phyloP scores from a whole-genome alignment of 2,113 vertebrate genomes.

The Silurus glanis region DNA sequence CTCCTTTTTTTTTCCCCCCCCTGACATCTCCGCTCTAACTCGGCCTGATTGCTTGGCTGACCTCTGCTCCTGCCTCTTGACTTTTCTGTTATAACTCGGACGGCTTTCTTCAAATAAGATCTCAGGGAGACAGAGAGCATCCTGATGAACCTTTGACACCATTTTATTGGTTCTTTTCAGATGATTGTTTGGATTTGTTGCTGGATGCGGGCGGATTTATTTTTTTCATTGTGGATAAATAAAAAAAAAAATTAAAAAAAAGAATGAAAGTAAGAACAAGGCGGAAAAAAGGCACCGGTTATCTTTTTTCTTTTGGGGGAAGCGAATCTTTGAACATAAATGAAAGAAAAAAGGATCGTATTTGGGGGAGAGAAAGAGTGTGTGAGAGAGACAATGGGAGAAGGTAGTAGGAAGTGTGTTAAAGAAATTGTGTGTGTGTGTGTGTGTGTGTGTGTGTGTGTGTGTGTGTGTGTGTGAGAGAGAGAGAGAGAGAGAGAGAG shows the following conservation, averaged over 20 bases:
- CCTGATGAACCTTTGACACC: conserved; percentile 1
- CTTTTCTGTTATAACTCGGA: background rate
- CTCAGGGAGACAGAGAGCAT: background rate
- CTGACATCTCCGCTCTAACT: background rate
- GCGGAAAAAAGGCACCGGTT: background rate
- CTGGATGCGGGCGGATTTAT: background rate
- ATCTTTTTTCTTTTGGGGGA: background rate
- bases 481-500: background rate
- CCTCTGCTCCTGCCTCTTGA: conserved; percentile 2
- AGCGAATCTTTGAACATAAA: background rate
- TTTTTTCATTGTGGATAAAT: background rate
- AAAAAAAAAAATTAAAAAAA: background rate
- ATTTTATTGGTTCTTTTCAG: background rate
- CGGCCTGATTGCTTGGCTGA: conserved; percentile 12
- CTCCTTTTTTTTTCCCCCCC: background rate
- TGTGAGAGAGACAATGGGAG: background rate
- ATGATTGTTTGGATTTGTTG: background rate
- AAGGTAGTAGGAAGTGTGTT: background rate
- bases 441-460: background rate
- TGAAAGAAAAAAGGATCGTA: background rate
- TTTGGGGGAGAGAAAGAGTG: background rate
- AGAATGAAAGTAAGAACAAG: background rate
- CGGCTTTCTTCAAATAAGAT: background rate
- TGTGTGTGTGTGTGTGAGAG: background rate
- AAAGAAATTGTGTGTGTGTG: background rate